A percentile compares a stretch with the other conserved stretches of the same genome.
Evolutionary conservation across 2,888 invertebrate species (phyloP).

Genomic region (Tillus elongatus): DNA sequence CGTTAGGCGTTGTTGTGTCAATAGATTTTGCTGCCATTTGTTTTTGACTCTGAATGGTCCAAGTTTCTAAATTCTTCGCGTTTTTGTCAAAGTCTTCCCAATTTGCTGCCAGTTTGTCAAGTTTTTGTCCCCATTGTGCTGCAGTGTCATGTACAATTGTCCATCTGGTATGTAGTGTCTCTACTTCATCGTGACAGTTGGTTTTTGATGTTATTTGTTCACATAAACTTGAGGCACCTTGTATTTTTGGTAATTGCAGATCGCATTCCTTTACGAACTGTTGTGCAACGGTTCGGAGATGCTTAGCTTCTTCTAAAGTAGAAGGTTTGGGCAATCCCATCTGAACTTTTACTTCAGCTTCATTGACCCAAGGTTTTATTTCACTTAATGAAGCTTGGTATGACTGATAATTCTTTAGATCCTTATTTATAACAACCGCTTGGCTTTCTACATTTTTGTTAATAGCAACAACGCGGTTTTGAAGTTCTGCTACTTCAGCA

Average conservation of each 20-base stretch:
- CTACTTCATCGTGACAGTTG: constrained; percentile 73
- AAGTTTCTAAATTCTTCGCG: constrained; percentile 65
- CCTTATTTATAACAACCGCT: constrained; percentile 64
- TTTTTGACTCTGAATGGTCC: constrained; percentile 63
- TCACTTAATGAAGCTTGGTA: constrained; percentile 72
- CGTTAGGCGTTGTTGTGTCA: constrained; percentile 59
- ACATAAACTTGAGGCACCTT: constrained; percentile 63
- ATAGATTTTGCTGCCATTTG: constrained; percentile 49
- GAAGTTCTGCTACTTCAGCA: constrained; percentile 64
- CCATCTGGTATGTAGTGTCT: constrained; percentile 75
- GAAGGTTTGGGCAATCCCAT: constrained; percentile 64
- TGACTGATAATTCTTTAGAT: constrained; percentile 75
- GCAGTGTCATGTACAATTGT: constrained; percentile 74
- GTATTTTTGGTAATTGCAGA: constrained; percentile 63
- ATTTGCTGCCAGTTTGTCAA: constrained; percentile 67
- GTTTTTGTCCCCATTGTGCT: constrained; percentile 65
- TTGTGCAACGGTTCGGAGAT: constrained; percentile 62
- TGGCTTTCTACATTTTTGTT: constrained; percentile 69
- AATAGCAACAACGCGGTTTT: constrained; percentile 66
- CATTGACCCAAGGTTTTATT: constrained; percentile 81
- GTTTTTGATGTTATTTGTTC: constrained; percentile 68
- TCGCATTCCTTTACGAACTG: constrained; percentile 71
- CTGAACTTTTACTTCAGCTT: constrained; percentile 73
- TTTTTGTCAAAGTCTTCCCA: constrained; percentile 79
- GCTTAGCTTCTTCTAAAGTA: constrained; percentile 71